These are phyloP conservation scores for Coreoperca whiteheadi DNA, from an alignment of 2,113 vertebrate species.

Conservation along the genomic window DNA sequence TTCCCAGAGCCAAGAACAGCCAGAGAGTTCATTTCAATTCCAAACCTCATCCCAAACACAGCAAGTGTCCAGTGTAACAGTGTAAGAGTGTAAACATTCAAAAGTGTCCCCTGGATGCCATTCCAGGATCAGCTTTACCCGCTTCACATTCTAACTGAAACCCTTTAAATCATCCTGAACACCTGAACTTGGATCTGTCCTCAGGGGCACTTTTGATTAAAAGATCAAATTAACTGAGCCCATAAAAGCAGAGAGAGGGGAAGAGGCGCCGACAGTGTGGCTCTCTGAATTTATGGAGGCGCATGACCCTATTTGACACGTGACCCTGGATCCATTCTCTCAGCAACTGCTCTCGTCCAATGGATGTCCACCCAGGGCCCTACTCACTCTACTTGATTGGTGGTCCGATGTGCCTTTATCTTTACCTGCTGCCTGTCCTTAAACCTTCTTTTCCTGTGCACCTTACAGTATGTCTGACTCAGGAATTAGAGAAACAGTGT, in stretches of 20 bases:
- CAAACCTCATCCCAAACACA: constrained; percentile 30
- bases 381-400: constrained; percentile 45
- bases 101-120: constrained; percentile 67
- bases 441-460: constrained; percentile 27
- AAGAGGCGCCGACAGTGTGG: constrained; percentile 1
- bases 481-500: constrained; percentile 9
- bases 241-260: constrained; percentile 71
- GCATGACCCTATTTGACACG: constrained; percentile 62
- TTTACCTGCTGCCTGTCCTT: constrained; percentile 31
- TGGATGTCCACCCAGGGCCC: constrained; percentile 51
- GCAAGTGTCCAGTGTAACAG: constrained; percentile 46
- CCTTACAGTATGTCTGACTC: constrained; percentile 2
- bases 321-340: constrained; percentile 69
- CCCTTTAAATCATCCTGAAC: constrained; percentile 72
- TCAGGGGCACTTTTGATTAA: constrained; percentile 78
- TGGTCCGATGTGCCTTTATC: constrained; percentile 14
- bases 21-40: constrained; percentile 45
- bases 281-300: constrained; percentile 74
- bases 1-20: constrained; percentile 37
- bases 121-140: constrained; percentile 64
- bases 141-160: constrained; percentile 70
- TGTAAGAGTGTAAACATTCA: constrained; percentile 61
- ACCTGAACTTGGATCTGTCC: constrained; percentile 75
- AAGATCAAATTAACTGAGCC: constrained; percentile 78
- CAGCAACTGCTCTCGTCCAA: constrained; percentile 51